Percentiles rank a stretch among this genome's conserved stretches.
These are phyloP conservation scores for Phasianus colchicus DNA, from an alignment of 2,113 vertebrate species.

Conservation along the genomic window DNA sequence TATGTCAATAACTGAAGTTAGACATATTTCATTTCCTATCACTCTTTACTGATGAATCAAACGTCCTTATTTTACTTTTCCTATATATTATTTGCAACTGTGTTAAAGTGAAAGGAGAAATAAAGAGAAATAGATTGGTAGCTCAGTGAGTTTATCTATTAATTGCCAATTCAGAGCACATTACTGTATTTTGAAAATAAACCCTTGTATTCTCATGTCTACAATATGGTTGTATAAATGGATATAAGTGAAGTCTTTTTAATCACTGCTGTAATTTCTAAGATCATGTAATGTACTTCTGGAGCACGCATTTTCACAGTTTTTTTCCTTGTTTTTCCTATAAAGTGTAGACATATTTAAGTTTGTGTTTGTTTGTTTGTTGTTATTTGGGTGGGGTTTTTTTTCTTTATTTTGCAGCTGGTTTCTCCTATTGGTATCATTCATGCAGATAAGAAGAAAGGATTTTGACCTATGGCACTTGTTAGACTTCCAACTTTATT, in stretches of 20 bases:
- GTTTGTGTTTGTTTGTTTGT: neutral
- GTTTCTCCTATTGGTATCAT: neutral
- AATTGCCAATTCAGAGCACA: neutral
- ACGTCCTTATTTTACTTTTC: neutral
- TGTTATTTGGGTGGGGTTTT: neutral
- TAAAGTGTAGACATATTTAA: neutral
- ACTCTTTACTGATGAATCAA: neutral
- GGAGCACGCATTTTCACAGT: neutral
- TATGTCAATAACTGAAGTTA: neutral
- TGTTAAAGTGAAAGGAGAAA: neutral
- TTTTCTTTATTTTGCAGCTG: slow-evolving; percentile 29
- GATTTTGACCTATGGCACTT: neutral
- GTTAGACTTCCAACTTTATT: slow-evolving; percentile 1
- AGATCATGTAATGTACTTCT: neutral
- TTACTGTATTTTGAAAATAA: neutral
- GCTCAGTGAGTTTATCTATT: neutral
- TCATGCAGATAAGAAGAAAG: slow-evolving; percentile 42
- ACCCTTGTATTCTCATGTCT: neutral
- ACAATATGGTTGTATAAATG: neutral
- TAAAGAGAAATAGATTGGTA: neutral
- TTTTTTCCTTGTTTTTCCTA: neutral
- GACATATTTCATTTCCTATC: neutral
- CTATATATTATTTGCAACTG: neutral
- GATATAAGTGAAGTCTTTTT: neutral
- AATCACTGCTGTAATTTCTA: neutral